Evolutionary conservation across 2,888 invertebrate species (phyloP).

Genomic region (Stenotaenia linearis): DNA sequence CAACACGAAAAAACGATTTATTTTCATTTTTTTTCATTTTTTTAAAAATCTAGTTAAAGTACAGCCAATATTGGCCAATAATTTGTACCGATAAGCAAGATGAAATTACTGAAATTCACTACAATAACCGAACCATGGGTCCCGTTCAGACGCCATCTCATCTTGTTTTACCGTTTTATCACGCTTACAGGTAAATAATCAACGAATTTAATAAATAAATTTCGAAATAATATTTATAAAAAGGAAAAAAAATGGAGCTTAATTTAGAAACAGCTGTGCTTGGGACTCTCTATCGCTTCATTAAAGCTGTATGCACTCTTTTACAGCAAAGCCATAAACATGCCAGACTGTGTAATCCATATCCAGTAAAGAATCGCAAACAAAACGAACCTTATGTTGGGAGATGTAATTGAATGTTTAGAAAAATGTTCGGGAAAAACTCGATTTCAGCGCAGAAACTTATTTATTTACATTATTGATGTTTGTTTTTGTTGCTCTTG

Average conservation of each 20-base stretch:
- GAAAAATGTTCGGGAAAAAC: no score
- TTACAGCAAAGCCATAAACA: neutral
- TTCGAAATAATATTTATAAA: neutral
- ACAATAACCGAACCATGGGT: conserved; percentile 46
- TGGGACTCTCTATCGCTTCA: neutral
- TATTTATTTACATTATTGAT: no score
- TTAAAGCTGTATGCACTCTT: neutral
- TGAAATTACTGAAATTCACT: conserved; percentile 45
- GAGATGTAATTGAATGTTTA: no score
- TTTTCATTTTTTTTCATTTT: conserved; percentile 26
- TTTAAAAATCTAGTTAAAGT: conserved; percentile 41
- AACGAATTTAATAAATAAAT: no score
- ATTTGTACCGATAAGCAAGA: conserved; percentile 43
- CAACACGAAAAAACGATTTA: neutral
- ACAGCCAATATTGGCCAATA: conserved; percentile 44
- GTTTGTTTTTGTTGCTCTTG: neutral
- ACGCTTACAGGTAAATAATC: conserved; percentile 42
- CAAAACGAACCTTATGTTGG: no score
- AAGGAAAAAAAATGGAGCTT: neutral
- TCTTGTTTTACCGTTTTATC: conserved; percentile 45
- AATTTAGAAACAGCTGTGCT: neutral
- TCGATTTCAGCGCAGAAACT: no score
- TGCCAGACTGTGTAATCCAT: neutral
- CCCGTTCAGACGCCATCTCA: conserved; percentile 45
- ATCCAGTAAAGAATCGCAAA: no score